phyloP scores from a whole-genome alignment of 2,113 vertebrate species.

The Datnioides undecimradiatus region DNA sequence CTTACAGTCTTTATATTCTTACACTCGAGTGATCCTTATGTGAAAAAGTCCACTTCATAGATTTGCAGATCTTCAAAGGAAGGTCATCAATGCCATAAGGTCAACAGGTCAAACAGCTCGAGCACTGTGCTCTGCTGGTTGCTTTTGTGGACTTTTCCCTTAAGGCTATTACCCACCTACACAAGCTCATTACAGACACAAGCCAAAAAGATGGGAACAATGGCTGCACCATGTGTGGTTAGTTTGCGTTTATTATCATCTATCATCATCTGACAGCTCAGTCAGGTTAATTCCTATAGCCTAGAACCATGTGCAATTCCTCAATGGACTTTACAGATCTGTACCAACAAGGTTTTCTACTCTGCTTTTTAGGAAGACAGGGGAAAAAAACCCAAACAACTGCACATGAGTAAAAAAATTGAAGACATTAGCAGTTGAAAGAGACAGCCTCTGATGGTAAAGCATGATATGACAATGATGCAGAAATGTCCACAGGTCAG shows the following conservation, averaged over 20 bases:
- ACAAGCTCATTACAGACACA: slow-evolving; percentile 40
- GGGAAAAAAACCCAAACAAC: not conserved
- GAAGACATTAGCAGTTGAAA: not conserved
- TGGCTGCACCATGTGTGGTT: not conserved
- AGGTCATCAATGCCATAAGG: slow-evolving; percentile 36
- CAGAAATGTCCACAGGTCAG: too few species aligned
- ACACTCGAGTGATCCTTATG: not conserved
- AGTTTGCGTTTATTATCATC: not conserved
- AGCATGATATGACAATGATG: too few species aligned
- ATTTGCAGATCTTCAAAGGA: slow-evolving; percentile 20
- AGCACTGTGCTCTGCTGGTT: not conserved
- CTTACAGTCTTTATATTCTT: not conserved
- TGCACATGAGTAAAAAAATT: not conserved
- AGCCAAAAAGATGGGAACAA: slow-evolving; percentile 6
- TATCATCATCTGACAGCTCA: not conserved
- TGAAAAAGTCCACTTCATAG: slow-evolving; percentile 15
- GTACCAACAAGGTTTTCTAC: not conserved
- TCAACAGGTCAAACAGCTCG: slow-evolving; percentile 29
- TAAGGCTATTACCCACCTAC: slow-evolving; percentile 34
- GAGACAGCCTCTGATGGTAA: not conserved
- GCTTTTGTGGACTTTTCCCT: slow-evolving; percentile 27
- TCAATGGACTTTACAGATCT: not conserved
- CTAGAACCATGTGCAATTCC: not conserved
- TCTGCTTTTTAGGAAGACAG: not conserved
- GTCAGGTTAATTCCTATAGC: not conserved